Conservation (phyloP, 2,797 vertebrate genomes). For the Setipinna tenuifilis region DNA sequence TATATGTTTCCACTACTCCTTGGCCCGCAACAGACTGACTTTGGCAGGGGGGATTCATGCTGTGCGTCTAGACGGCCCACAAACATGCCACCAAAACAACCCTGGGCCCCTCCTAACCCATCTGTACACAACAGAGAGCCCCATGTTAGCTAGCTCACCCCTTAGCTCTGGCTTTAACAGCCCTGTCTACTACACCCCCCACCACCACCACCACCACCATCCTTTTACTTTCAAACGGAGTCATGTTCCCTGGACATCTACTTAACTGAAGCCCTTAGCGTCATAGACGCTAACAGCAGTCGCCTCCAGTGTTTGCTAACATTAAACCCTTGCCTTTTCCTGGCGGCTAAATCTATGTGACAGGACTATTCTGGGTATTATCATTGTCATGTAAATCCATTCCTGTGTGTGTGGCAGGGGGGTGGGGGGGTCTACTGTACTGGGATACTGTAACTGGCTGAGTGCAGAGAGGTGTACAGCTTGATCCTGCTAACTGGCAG, state of each 20-base stretch:
- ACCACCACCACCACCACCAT: neutral
- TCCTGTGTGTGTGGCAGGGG: neutral
- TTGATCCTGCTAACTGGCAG: slow-evolving; percentile 32
- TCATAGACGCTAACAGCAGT: neutral
- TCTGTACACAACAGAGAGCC: slow-evolving; percentile 25
- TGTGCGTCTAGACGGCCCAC: slow-evolving; percentile 30
- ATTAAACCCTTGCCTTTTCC: neutral
- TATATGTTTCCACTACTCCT: slow-evolving; percentile 17
- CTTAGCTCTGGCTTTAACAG: neutral
- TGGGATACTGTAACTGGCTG: no score
- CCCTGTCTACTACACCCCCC: neutral
- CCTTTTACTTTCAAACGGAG: slow-evolving; percentile 8
- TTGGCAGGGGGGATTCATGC: slow-evolving; percentile 42
- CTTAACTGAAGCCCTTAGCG: neutral
- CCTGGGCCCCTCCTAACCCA: neutral
- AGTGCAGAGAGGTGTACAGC: slow-evolving; percentile 5
- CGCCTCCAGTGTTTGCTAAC: neutral
- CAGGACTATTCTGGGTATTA: slow-evolving; percentile 11
- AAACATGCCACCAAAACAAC: slow-evolving; percentile 21
- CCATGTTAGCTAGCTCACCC: neutral
- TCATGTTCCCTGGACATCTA: neutral
- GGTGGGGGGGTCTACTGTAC: neutral
- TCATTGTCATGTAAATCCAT: neutral
- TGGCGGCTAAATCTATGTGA: neutral
- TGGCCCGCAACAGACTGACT: neutral